A percentile compares a stretch with the other conserved stretches of the same genome.
phyloP scores from a whole-genome alignment of 2,797 vertebrate species.

The Alca torda region DNA sequence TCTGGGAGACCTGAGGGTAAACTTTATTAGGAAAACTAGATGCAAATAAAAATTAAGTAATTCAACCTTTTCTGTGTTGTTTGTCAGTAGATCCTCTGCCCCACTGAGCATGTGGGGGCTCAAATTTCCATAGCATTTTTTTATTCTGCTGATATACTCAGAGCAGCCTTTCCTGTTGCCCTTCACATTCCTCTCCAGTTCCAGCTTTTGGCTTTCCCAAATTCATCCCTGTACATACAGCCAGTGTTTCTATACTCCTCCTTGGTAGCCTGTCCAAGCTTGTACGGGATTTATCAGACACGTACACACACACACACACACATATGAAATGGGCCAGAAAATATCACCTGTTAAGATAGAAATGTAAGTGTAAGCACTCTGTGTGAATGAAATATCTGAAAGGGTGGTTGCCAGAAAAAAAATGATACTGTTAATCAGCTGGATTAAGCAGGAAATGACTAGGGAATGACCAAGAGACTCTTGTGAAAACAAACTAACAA shows the following conservation, averaged over 20 bases:
- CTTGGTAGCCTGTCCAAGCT: background rate
- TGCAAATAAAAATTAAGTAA: background rate
- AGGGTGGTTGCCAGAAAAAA: background rate
- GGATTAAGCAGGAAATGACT: background rate
- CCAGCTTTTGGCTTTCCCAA: background rate
- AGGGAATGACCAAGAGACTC: background rate
- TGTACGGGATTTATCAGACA: background rate
- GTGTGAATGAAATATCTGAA: background rate
- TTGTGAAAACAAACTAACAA: background rate
- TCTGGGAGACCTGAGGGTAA: background rate
- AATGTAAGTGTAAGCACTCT: background rate
- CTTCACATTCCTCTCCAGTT: background rate
- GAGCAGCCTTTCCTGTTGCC: background rate
- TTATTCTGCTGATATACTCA: background rate
- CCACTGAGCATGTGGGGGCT: background rate
- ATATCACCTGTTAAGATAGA: background rate
- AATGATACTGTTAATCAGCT: background rate
- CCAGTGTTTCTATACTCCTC: background rate
- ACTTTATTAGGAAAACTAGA: background rate
- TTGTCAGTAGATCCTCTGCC: background rate
- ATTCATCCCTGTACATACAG: background rate
- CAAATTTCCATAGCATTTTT: background rate
- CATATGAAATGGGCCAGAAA: background rate
- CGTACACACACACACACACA: fast-evolving
- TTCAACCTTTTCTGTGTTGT: background rate